phyloP scores from a whole-genome alignment of 2,797 vertebrate genomes.

The Acanthurus leucopareius region DNA sequence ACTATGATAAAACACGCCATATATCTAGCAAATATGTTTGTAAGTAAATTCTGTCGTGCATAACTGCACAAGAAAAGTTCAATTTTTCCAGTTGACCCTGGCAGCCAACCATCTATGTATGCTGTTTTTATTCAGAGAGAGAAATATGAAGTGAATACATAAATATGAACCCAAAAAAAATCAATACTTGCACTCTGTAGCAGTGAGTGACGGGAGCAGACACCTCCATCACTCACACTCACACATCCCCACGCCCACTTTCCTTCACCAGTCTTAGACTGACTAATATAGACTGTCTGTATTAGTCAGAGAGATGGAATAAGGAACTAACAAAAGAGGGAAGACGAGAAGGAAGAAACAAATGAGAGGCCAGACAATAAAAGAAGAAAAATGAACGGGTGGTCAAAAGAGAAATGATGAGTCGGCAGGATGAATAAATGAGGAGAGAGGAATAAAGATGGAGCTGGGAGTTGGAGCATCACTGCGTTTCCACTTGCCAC shows the following conservation, averaged over 20 bases:
- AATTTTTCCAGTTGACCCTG: constrained; percentile 49
- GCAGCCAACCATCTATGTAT: constrained; percentile 34
- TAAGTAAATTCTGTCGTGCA: constrained; percentile 36
- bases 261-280: constrained; percentile 33
- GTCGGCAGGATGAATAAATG: constrained; percentile 64
- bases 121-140: constrained; percentile 65
- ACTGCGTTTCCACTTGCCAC: constrained; percentile 57
- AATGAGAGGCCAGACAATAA: constrained; percentile 51
- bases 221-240: constrained; percentile 64
- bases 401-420: constrained; percentile 67
- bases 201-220: constrained; percentile 67
- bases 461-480: constrained; percentile 43
- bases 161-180: constrained; percentile 65
- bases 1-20: not conserved
- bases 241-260: constrained; percentile 57
- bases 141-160: constrained; percentile 66
- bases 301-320: constrained; percentile 62
- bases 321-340: constrained; percentile 54
- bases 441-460: constrained; percentile 42
- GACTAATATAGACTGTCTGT: constrained; percentile 17
- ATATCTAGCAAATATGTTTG: constrained; percentile 45
- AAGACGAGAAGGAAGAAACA: constrained; percentile 54
- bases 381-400: constrained; percentile 45
- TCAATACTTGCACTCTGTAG: constrained; percentile 67
- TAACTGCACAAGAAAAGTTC: constrained; percentile 29